A percentile compares a stretch with the other conserved stretches of the same genome.
phyloP scores from a whole-genome alignment of 1,140 invertebrate genomes.

The Oryzaephilus surinamensis region DNA sequence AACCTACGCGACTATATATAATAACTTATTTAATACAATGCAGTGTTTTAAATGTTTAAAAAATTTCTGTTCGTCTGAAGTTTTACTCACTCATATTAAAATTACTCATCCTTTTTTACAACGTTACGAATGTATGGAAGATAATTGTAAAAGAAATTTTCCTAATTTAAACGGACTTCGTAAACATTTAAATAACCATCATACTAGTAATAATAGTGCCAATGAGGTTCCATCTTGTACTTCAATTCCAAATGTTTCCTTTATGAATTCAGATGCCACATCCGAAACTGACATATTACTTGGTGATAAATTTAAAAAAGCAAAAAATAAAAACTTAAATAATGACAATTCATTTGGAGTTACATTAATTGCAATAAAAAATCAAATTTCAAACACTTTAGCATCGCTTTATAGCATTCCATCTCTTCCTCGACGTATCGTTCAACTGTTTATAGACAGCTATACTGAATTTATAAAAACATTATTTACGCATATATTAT shows the following conservation, averaged over 20 bases:
- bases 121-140: neutral
- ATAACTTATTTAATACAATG: no score
- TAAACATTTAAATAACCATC: conserved; percentile 2
- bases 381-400: no score
- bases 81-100: no score
- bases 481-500: neutral
- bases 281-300: neutral
- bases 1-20: no score
- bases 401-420: conserved; percentile 1
- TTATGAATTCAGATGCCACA: neutral
- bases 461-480: neutral
- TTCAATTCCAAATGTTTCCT: neutral
- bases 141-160: neutral
- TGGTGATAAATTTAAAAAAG: neutral
- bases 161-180: neutral
- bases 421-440: neutral
- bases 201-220: neutral
- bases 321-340: neutral
- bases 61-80: no score
- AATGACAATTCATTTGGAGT: neutral
- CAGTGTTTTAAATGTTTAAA: no score
- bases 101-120: conserved; percentile 1
- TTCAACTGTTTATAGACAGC: conserved; percentile 1
- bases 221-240: no score
- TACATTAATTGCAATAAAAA: neutral